Evolutionary conservation across 2,797 vertebrate species (phyloP).

Genomic region (Sebastolobus alascanus): DNA sequence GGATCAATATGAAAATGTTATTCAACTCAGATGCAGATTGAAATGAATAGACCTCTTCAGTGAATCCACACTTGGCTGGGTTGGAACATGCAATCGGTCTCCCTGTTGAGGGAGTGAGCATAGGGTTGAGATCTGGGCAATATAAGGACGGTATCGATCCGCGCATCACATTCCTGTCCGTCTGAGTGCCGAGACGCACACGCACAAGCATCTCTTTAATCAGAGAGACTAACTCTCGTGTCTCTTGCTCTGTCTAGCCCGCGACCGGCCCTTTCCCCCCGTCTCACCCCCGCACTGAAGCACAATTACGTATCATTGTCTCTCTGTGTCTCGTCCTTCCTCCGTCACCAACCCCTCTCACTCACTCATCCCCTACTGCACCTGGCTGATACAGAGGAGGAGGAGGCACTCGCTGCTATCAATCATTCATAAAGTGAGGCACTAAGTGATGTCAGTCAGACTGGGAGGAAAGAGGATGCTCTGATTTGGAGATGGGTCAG

Average conservation of each 20-base stretch:
- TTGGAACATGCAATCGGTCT: conserved; percentile 52
- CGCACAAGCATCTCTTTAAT: conserved; percentile 41
- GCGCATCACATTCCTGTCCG: conserved; percentile 33
- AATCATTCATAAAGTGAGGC: conserved; percentile 66
- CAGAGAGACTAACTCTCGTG: conserved; percentile 43
- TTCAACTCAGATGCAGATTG: conserved; percentile 53
- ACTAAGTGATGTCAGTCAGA: conserved; percentile 49
- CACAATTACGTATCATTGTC: conserved; percentile 20
- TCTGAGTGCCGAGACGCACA: conserved; percentile 44
- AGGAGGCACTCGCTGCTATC: conserved; percentile 35
- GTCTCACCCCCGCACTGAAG: conserved; percentile 17
- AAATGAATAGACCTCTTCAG: conserved; percentile 60
- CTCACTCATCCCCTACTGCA: conserved; percentile 26
- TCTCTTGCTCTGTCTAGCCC: conserved; percentile 38
- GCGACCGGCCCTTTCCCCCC: conserved; percentile 8
- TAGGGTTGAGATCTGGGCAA: conserved; percentile 50
- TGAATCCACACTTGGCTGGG: conserved; percentile 51
- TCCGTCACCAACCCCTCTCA: conserved; percentile 26
- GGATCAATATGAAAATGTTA: conserved; percentile 69
- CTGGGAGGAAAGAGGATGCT: conserved; percentile 24
- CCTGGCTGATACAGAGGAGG: conserved; percentile 31
- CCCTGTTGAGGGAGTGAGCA: conserved; percentile 6
- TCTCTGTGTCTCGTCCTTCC: conserved; percentile 15
- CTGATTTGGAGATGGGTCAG: conserved; percentile 26
- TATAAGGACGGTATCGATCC: conserved; percentile 64